A percentile compares a stretch with the other conserved stretches of the same genome.
Evolutionary conservation across 2,113 vertebrate species (phyloP).

Genomic region (Ramphastos sulfuratus): DNA sequence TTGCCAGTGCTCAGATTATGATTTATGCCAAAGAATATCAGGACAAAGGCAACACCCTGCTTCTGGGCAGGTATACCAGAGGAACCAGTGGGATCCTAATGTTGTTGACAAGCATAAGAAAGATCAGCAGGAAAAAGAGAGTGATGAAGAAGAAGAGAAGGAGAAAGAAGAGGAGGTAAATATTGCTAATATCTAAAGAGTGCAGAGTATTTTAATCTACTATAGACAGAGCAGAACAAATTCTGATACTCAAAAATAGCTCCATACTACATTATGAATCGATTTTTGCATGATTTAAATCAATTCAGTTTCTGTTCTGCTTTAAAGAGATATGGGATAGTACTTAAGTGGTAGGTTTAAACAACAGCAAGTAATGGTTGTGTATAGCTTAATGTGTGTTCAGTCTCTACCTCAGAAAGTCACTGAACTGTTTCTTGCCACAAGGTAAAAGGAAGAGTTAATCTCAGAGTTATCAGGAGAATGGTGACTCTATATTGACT

Average conservation of each 20-base stretch:
- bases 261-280: neutral
- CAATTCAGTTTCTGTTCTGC: neutral
- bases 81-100: slow-evolving; percentile 80
- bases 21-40: slow-evolving; percentile 83
- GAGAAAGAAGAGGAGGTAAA: slow-evolving; percentile 73
- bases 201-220: neutral
- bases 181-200: neutral
- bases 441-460: neutral
- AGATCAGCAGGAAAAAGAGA: slow-evolving; percentile 56
- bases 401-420: neutral
- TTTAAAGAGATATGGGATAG: neutral
- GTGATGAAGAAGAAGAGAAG: slow-evolving; percentile 68
- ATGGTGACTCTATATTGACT: neutral
- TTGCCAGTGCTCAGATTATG: slow-evolving; percentile 86
- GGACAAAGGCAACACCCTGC: slow-evolving; percentile 82
- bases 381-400: neutral
- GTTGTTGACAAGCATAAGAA: slow-evolving; percentile 63
- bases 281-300: neutral
- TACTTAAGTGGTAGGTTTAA: neutral
- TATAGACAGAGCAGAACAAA: neutral
- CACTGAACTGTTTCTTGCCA: neutral
- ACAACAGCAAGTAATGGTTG: neutral
- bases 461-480: neutral
- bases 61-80: slow-evolving; percentile 79
- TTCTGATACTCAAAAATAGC: neutral